These are phyloP conservation scores for Globicephala melas DNA, from an alignment of 2,113 vertebrate genomes.

Conservation along the genomic window DNA sequence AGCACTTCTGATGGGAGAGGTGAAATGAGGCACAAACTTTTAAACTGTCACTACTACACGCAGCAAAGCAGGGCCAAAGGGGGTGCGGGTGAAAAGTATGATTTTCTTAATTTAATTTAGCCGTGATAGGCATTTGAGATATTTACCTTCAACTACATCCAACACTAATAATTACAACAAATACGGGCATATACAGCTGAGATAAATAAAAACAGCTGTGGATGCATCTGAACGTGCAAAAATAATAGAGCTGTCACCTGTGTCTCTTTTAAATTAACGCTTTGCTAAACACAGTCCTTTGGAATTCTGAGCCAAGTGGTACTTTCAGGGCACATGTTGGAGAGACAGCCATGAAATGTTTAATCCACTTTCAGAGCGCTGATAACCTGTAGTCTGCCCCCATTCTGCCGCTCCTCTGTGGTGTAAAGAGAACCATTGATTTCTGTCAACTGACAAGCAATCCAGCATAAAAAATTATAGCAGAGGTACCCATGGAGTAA, in stretches of 20 bases:
- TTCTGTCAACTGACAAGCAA: slow-evolving; percentile 73
- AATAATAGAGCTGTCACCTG: slow-evolving; percentile 74
- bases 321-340: slow-evolving; percentile 47
- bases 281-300: slow-evolving; percentile 52
- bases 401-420: slow-evolving; percentile 34
- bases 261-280: slow-evolving; percentile 68
- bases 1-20: background rate
- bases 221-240: slow-evolving; percentile 42
- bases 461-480: slow-evolving; percentile 73
- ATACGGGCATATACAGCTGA: background rate
- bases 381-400: slow-evolving; percentile 35
- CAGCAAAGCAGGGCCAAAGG: background rate
- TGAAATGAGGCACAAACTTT: background rate
- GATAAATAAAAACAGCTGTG: slow-evolving; percentile 74
- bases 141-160: slow-evolving; percentile 63
- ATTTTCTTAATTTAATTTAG: slow-evolving; percentile 68
- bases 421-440: slow-evolving; percentile 72
- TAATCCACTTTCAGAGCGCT: slow-evolving; percentile 52
- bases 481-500: slow-evolving; percentile 53
- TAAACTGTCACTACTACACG: background rate
- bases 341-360: slow-evolving; percentile 30
- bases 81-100: slow-evolving; percentile 21
- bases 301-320: slow-evolving; percentile 36
- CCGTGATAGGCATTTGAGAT: slow-evolving; percentile 40
- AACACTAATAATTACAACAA: slow-evolving; percentile 74